A percentile compares a stretch with the other conserved stretches of the same genome.
These are phyloP conservation scores for Crenuchus spilurus DNA, from an alignment of 2,797 vertebrate genomes.

Conservation along the genomic window DNA sequence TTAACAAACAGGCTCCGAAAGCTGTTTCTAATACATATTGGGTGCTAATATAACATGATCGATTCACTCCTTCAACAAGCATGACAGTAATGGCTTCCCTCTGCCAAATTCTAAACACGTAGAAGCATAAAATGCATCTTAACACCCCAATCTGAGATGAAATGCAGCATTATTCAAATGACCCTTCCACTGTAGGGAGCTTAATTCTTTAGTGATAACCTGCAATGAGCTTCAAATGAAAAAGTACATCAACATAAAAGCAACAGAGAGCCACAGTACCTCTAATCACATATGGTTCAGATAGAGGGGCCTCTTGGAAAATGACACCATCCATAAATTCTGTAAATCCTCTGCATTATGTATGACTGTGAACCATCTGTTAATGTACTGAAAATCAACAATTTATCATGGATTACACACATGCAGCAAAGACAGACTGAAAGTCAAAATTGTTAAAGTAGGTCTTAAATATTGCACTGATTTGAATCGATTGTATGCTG, in stretches of 20 bases:
- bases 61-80: constrained; percentile 28
- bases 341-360: constrained; percentile 37
- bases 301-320: constrained; percentile 27
- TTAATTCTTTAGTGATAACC: background rate
- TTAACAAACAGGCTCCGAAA: background rate
- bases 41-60: constrained; percentile 36
- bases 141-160: constrained; percentile 14
- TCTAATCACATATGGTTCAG: constrained; percentile 34
- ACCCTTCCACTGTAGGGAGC: background rate
- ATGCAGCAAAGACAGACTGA: no score
- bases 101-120: constrained; percentile 1
- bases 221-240: background rate
- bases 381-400: constrained; percentile 11
- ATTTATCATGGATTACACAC: background rate
- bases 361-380: constrained; percentile 33
- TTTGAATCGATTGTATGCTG: no score
- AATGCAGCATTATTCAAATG: constrained; percentile 1
- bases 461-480: no score
- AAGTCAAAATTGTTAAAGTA: background rate
- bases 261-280: background rate
- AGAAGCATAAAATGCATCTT: constrained; percentile 1
- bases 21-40: constrained; percentile 45
- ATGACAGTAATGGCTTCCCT: constrained; percentile 24
- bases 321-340: constrained; percentile 34
- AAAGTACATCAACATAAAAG: constrained; percentile 10